phyloP scores from a whole-genome alignment of 1,140 invertebrate species.

The Triops cancriformis region DNA sequence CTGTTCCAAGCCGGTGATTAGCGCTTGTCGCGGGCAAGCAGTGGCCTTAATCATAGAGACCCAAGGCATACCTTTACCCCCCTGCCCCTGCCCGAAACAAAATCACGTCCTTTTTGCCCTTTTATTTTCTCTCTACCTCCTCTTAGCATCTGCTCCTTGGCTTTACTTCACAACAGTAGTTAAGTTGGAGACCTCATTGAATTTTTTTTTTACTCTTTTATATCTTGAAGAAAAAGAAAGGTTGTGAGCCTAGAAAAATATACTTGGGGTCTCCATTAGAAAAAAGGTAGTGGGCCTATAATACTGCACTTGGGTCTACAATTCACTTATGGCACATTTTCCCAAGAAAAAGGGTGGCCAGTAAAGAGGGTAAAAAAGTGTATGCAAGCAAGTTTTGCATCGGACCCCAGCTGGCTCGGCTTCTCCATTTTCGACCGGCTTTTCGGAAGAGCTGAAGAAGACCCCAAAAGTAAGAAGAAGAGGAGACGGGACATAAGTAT shows the following conservation, averaged over 20 bases:
- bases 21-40: slow-evolving; percentile 7
- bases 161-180: background rate
- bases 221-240: background rate
- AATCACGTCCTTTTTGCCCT: background rate
- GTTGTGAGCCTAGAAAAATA: no score
- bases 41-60: slow-evolving; percentile 2
- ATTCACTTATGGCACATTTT: no score
- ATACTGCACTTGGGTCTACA: no score
- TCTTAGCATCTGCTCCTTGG: background rate
- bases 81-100: background rate
- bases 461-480: background rate
- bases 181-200: background rate
- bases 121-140: background rate
- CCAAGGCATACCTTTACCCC: background rate
- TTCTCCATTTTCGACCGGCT: background rate
- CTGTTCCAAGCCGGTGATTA: slow-evolving; percentile 12
- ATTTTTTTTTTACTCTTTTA: background rate
- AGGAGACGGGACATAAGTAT: background rate
- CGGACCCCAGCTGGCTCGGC: background rate
- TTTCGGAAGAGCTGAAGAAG: background rate
- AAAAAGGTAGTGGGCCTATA: no score
- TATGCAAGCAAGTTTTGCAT: background rate
- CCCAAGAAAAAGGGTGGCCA: no score
- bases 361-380: no score
- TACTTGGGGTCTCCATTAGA: no score